A percentile compares a stretch with the other conserved stretches of the same genome.
These are phyloP conservation scores for Anser cygnoides DNA, from an alignment of 2,113 vertebrate species.

Conservation along the genomic window DNA sequence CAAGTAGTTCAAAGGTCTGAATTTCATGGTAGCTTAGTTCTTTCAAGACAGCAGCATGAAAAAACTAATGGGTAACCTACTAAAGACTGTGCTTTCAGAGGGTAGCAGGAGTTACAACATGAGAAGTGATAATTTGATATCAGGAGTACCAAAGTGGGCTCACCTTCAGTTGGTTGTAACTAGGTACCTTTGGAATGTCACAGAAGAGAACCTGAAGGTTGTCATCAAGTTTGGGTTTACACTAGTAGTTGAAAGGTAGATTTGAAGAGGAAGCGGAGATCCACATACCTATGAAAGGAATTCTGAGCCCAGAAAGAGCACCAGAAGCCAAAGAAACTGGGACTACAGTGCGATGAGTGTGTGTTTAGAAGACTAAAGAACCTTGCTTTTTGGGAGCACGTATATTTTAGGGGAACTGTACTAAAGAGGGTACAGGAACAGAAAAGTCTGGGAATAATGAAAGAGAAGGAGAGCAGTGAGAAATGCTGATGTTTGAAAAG, in stretches of 20 bases:
- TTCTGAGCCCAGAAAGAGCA: background rate
- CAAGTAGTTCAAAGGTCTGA: background rate
- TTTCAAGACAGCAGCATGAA: background rate
- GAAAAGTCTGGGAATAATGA: background rate
- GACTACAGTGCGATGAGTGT: background rate
- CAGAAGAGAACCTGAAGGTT: background rate
- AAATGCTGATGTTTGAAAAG: background rate
- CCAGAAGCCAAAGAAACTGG: background rate
- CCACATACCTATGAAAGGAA: background rate
- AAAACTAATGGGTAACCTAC: background rate
- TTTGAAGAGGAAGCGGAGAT: background rate
- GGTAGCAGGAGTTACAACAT: background rate
- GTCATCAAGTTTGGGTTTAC: background rate
- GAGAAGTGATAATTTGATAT: background rate
- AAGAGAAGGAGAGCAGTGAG: background rate
- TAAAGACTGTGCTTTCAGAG: background rate
- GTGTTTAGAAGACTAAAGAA: background rate
- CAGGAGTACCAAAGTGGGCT: background rate
- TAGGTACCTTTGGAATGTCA: background rate
- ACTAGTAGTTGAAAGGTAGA: background rate
- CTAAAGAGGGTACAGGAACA: background rate
- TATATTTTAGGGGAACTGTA: background rate
- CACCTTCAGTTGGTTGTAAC: background rate
- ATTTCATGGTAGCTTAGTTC: background rate
- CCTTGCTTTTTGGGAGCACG: background rate